phyloP scores from a whole-genome alignment of 1,140 invertebrate species.

The Nilaparvata lugens region DNA sequence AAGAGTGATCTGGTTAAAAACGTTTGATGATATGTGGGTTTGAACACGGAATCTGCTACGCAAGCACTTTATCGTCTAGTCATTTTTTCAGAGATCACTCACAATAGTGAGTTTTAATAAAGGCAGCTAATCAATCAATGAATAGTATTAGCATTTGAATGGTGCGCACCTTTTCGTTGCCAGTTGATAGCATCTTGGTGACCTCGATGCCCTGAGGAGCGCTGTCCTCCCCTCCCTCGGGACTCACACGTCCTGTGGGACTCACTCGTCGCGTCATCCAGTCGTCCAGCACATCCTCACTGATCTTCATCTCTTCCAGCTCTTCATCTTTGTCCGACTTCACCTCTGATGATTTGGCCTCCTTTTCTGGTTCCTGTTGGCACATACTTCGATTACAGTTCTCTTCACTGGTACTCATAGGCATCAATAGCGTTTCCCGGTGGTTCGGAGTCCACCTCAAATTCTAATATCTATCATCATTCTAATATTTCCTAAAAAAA shows the following conservation, averaged over 20 bases:
- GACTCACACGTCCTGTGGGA: constrained; percentile 48
- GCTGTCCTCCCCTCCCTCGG: constrained; percentile 50
- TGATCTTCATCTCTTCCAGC: constrained; percentile 31
- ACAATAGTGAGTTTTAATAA: background rate
- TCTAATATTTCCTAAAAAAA: no score
- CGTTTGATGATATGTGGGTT: no score
- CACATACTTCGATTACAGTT: no score
- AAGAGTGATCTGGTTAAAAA: no score
- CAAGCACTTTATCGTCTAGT: background rate
- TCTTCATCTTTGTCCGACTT: constrained; percentile 8
- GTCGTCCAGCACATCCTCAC: constrained; percentile 44
- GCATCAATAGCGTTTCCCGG: no score
- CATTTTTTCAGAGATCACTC: background rate
- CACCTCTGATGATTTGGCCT: no score
- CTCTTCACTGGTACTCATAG: no score
- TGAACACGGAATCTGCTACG: no score
- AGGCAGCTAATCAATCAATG: background rate
- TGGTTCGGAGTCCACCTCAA: no score
- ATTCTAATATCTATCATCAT: no score
- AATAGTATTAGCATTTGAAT: background rate
- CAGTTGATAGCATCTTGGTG: background rate
- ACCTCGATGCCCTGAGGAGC: constrained; percentile 37
- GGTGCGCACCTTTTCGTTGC: constrained; percentile 5
- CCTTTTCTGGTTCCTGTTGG: background rate
- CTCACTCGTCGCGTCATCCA: constrained; percentile 42